Evolutionary conservation across 2,113 vertebrate species (phyloP).

Genomic region (Atherinomorus stipes): DNA sequence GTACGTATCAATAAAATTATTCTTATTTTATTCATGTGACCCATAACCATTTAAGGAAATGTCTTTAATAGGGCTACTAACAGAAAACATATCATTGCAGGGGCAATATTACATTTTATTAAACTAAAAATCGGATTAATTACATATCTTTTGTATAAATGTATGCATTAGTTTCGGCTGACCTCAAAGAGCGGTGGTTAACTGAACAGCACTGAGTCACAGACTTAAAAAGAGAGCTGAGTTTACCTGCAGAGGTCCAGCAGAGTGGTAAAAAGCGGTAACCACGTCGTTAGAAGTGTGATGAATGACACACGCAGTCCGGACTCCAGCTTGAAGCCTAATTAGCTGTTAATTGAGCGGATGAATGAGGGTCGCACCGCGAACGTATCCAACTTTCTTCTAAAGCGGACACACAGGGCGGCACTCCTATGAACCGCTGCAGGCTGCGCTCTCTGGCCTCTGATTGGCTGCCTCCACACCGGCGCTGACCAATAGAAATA

Average conservation of each 20-base stretch:
- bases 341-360: constrained; percentile 30
- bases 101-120: no score
- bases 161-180: background rate
- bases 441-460: background rate
- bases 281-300: background rate
- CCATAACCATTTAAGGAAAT: no score
- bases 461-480: constrained; percentile 54
- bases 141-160: no score
- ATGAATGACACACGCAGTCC: background rate
- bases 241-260: constrained; percentile 44
- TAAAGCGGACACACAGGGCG: background rate
- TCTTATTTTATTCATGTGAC: no score
- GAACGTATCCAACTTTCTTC: constrained; percentile 15
- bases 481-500: constrained; percentile 36
- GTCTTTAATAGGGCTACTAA: no score
- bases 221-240: fast-evolving
- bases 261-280: background rate
- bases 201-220: no score
- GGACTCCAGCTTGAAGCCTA: background rate
- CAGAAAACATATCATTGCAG: no score
- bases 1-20: no score
- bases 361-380: background rate
- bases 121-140: no score
- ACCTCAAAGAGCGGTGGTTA: no score
- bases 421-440: constrained; percentile 38